Evolutionary conservation across 1,140 invertebrate genomes (phyloP).

Genomic region (Nylanderia fulva): DNA sequence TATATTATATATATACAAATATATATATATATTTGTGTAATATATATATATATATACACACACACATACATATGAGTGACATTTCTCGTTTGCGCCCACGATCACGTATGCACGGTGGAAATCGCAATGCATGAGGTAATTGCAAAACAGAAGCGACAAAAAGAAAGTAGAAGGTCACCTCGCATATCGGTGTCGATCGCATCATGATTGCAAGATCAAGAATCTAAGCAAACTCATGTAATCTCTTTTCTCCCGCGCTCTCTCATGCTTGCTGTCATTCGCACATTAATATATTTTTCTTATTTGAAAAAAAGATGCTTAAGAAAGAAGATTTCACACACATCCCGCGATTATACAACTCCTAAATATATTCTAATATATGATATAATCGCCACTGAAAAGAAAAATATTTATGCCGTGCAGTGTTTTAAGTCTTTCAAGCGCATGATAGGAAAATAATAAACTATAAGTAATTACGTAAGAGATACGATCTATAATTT

Average conservation of each 20-base stretch:
- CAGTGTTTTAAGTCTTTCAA: constrained; percentile 75
- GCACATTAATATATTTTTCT: neutral
- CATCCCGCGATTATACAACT: neutral
- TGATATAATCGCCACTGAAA: constrained; percentile 15
- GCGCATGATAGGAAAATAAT: constrained; percentile 27
- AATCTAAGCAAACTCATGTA: constrained; percentile 30
- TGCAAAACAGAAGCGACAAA: constrained; percentile 74
- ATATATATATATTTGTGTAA: no score
- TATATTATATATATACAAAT: no score
- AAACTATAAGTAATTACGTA: constrained; percentile 27
- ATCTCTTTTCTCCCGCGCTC: constrained; percentile 46
- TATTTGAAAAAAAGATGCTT: neutral
- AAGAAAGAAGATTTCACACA: constrained; percentile 3
- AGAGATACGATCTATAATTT: constrained; percentile 45
- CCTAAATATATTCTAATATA: neutral
- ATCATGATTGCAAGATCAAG: neutral
- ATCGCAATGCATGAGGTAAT: constrained; percentile 40
- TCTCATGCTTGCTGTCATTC: constrained; percentile 67
- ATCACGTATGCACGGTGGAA: constrained; percentile 29
- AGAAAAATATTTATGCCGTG: constrained; percentile 55
- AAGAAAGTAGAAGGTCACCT: constrained; percentile 72
- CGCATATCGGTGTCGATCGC: neutral
- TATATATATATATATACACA: no score
- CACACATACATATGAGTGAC: neutral
- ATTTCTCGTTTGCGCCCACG: neutral